Conservation (phyloP, 2,797 vertebrate genomes). For the Xenops minutus region DNA sequence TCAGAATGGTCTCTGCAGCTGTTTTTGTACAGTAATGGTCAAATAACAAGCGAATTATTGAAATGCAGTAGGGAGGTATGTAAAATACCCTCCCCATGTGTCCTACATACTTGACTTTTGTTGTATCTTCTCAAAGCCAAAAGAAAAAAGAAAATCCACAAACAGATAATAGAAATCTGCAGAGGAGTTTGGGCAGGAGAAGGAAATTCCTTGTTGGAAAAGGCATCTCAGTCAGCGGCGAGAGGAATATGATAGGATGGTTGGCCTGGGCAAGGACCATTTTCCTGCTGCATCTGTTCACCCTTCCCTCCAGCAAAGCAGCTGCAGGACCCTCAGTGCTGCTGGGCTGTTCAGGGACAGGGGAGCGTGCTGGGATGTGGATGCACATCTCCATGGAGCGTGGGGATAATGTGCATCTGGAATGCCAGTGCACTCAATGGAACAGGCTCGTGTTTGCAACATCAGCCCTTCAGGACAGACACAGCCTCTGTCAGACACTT, state of each 20-base stretch:
- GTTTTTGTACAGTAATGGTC: neutral
- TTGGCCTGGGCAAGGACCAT: neutral
- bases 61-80: neutral
- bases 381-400: fast-evolving
- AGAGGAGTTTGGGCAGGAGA: neutral
- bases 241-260: neutral
- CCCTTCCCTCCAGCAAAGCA: neutral
- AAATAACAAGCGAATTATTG: neutral
- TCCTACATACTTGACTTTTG: neutral
- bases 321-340: fast-evolving
- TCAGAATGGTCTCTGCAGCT: neutral
- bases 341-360: neutral
- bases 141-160: neutral
- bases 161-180: neutral
- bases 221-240: neutral
- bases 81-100: neutral
- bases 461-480: neutral
- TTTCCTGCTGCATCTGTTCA: neutral
- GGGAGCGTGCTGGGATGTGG: neutral
- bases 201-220: neutral
- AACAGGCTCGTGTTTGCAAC: fast-evolving
- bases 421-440: neutral
- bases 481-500: neutral
- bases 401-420: neutral
- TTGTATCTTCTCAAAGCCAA: neutral